Evolutionary conservation across 2,797 vertebrate genomes (phyloP).

Genomic region (Falco naumanni): DNA sequence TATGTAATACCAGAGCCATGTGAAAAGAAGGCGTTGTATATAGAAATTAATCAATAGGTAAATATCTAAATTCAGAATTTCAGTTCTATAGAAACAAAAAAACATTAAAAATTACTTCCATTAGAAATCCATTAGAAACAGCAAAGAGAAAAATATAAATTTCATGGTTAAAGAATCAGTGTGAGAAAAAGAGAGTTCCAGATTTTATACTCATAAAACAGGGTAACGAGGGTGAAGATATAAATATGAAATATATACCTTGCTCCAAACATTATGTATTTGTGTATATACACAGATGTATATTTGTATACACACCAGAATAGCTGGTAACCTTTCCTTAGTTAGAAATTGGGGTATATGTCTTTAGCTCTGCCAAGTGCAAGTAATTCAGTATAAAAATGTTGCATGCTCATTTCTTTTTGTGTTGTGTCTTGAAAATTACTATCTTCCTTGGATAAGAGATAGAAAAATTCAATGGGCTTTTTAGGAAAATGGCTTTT

Average conservation of each 20-base stretch:
- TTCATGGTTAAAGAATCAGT: background rate
- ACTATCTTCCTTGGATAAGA: background rate
- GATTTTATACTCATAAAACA: background rate
- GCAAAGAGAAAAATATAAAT: background rate
- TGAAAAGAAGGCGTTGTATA: background rate
- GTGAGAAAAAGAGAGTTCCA: background rate
- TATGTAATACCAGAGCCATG: fast-evolving
- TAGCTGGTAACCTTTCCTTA: background rate
- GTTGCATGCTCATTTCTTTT: background rate
- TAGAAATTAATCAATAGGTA: background rate
- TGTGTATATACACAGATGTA: background rate
- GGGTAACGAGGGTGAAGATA: background rate
- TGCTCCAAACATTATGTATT: background rate
- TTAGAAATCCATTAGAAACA: background rate
- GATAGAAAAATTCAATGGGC: background rate
- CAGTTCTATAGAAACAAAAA: background rate
- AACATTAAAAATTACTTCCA: background rate
- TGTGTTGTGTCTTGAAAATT: background rate
- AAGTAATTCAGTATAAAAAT: background rate
- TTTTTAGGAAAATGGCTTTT: background rate
- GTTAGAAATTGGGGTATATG: background rate
- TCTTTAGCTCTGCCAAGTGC: background rate
- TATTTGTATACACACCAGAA: background rate
- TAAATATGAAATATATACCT: background rate
- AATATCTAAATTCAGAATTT: background rate